Evolutionary conservation across 30 jellyfish, hydroid and myxozoan species (phyloP).

Genomic region (Nemopilema nomurai): DNA sequence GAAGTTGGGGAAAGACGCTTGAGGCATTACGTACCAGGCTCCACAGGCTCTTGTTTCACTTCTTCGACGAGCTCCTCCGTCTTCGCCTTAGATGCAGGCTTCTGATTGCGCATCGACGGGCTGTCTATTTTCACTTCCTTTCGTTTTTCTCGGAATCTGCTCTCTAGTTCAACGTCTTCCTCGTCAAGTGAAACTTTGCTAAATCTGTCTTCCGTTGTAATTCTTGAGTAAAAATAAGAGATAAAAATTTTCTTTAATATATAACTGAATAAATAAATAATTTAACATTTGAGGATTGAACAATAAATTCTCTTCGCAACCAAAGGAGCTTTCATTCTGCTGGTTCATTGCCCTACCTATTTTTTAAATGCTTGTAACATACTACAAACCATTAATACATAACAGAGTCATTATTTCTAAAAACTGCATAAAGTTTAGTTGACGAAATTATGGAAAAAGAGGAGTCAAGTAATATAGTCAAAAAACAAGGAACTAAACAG

Average conservation of each 20-base stretch:
- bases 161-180: slow-evolving; percentile 85
- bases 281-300: too few species aligned
- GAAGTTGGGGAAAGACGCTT: neutral
- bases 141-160: slow-evolving; percentile 59
- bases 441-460: too few species aligned
- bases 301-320: too few species aligned
- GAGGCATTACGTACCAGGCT: slow-evolving; percentile 40
- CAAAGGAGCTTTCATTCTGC: neutral
- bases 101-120: slow-evolving; percentile 28
- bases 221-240: slow-evolving; percentile 56
- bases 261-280: too few species aligned
- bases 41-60: slow-evolving; percentile 44
- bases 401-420: too few species aligned
- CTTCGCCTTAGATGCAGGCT: slow-evolving; percentile 42
- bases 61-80: slow-evolving; percentile 33
- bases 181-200: slow-evolving; percentile 79
- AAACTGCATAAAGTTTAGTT: too few species aligned
- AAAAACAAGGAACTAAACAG: too few species aligned
- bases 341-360: neutral
- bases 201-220: slow-evolving; percentile 93
- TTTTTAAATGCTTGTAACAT: neutral
- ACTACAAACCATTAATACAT: too few species aligned
- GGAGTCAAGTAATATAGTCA: too few species aligned
- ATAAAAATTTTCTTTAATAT: too few species aligned
- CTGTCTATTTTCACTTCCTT: slow-evolving; percentile 43